Evolutionary conservation across 2,113 vertebrate genomes (phyloP), one percentile per base, ranked within the genome.

Genomic region (Marmota flaviventris): DNA sequence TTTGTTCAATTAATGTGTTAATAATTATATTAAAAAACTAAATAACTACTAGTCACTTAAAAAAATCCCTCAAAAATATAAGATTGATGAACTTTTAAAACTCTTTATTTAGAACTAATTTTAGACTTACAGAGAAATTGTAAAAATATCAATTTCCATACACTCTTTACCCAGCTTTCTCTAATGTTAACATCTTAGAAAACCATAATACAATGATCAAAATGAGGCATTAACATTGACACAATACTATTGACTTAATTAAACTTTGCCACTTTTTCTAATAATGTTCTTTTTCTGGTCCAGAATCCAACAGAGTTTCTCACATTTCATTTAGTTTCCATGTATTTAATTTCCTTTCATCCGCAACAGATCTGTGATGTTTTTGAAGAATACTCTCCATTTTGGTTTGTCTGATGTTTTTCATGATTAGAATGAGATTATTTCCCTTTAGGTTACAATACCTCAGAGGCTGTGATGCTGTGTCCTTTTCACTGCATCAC

Each of bases 31-130:
- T 65, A 58, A 58, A 58, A 85, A 95, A 69, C 24, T 20, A 9
- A 63, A 11, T 27, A 27, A 63, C 24, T 8, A 63, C 24, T 61
- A 18, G 24, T 63, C 61, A 63, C 24, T 63, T 63, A 63, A 63
- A 89, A 16, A 75, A 51, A 63, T 27, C 61, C 25, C 42, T 70
- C 53, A 81, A 93, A 39, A 58, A 81, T 48, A 45, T 48, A 92
- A 42, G 9, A 87, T 1, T 56, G 77, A 76, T 58, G 2, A 22
- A 75, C 75, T 86, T 81, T 75, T 4, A 73, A 75, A 92, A 75
- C n/a, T 32, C 77, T 95, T 93, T 75, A 89, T 89, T 95, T 93
- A 12, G 16, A 53, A 94, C 53, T 53, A 73, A 93, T 42, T 93
- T 72, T n/a, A 63, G 32, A 70, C 58, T 76, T 84, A 95, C 25